phyloP scores from a whole-genome alignment of 2,797 vertebrate genomes.

The Champsocephalus esox region DNA sequence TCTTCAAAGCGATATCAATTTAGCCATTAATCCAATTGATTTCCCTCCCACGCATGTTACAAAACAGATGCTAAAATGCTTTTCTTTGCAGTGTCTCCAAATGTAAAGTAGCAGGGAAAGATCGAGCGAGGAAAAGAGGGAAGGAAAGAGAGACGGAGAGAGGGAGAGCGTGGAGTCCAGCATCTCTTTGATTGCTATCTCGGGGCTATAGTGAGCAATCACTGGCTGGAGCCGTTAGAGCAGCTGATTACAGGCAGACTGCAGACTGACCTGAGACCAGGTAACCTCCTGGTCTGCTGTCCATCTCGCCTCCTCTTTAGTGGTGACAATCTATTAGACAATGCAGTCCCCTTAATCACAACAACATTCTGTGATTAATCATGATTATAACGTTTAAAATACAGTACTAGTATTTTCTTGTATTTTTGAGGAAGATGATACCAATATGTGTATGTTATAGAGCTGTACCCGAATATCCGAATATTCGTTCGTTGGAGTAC shows the following conservation, averaged over 20 bases:
- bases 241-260: constrained; percentile 85
- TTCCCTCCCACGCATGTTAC: constrained; percentile 69
- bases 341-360: no score
- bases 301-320: constrained; percentile 2
- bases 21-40: constrained; percentile 85
- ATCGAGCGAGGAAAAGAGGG: constrained; percentile 40
- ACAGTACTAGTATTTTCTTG: no score
- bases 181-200: constrained; percentile 93
- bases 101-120: constrained; percentile 54
- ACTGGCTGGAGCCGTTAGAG: constrained; percentile 89
- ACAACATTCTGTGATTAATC: no score
- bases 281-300: constrained; percentile 66
- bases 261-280: constrained; percentile 71
- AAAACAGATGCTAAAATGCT: constrained; percentile 81
- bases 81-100: constrained; percentile 72
- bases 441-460: no score
- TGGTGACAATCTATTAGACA: no score
- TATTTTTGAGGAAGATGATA: no score
- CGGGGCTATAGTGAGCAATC: constrained; percentile 89
- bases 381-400: no score
- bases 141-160: constrained; percentile 41
- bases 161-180: constrained; percentile 81
- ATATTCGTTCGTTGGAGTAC: no score
- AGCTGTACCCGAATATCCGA: no score
- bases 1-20: constrained; percentile 88